Base-by-base conservation (phyloP, 2,888 invertebrate genomes). In the Tethea ocularis region DNA sequence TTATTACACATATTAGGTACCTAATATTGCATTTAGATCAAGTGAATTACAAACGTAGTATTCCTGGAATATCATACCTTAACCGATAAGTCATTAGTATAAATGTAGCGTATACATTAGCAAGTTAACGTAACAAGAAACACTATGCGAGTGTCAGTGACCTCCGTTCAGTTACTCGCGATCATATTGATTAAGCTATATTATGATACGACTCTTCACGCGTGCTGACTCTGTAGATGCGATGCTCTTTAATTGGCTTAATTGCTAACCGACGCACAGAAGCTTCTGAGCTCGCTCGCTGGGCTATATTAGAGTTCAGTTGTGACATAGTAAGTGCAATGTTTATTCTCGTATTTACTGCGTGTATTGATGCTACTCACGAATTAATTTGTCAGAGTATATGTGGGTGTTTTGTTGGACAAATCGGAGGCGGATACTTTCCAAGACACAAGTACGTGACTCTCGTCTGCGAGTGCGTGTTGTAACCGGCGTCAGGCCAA, bases 121-220 rank as follows among this genome's bases (percentile, higher is more conserved):
- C 61, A 63, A 64, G 66, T 67, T 63, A 67, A 68, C 65, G 71
- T 66, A 69, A 68, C 65, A 64, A 71, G 68, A 64, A 67, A 68
- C 62, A 65, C 62, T 70, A 58, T 58, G 61, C 71, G 59, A 72
- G 46, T 77, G 84, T 78, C 80, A 82, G 79, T 79, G 89, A 89
- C 87, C 91, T 67, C 68, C 57, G 75, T 74, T 77, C 75, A 82
- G 81, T 80, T 77, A 79, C 79, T 76, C 77, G 80, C 79, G 84
- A 88, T 83, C 86, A 83, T 88, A 87, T 88, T 88, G 88, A 91
- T 89, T 86, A 85, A 84, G 77, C 77, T 83, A 83, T 88, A 86
- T 87, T 86, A 86, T 83, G 83, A 86, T 87, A 83, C 77, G 73
- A 80, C 69, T 74, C 72, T 78, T 80, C 85, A 82, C 84, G 83